Conservation (phyloP, 2,797 vertebrate species). For the Sebastolobus altivelis region DNA sequence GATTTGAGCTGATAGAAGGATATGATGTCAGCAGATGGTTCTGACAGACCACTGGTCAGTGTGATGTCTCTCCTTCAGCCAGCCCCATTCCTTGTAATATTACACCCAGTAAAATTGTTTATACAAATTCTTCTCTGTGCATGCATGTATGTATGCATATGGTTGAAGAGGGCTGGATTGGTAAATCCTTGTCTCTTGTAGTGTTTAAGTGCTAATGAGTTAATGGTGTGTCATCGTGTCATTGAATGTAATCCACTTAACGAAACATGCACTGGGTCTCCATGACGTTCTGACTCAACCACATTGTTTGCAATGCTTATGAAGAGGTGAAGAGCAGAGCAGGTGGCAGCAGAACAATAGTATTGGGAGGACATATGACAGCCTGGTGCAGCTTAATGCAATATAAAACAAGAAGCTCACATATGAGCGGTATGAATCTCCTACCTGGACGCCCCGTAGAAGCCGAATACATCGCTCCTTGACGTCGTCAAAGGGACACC, state of each 20-base stretch:
- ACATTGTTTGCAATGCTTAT: conserved; percentile 64
- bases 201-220: conserved; percentile 25
- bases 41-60: background rate
- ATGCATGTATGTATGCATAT: background rate
- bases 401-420: background rate
- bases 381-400: background rate
- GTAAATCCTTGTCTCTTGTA: background rate
- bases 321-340: conserved; percentile 58
- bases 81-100: background rate
- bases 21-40: background rate
- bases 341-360: conserved; percentile 53
- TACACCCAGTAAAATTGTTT: background rate
- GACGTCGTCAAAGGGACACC: conserved; percentile 93
- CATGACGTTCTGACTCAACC: conserved; percentile 21
- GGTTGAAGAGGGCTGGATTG: background rate
- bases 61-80: background rate
- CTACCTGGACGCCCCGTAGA: conserved; percentile 91
- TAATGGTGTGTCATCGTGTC: conserved; percentile 21
- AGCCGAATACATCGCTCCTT: conserved; percentile 87
- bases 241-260: conserved; percentile 37
- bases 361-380: conserved; percentile 3
- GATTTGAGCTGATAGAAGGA: background rate
- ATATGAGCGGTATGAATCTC: conserved; percentile 15
- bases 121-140: background rate
- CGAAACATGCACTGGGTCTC: conserved; percentile 23